Conservation (phyloP, 2,888 invertebrate genomes). For the Caradrina clavipalpis region DNA sequence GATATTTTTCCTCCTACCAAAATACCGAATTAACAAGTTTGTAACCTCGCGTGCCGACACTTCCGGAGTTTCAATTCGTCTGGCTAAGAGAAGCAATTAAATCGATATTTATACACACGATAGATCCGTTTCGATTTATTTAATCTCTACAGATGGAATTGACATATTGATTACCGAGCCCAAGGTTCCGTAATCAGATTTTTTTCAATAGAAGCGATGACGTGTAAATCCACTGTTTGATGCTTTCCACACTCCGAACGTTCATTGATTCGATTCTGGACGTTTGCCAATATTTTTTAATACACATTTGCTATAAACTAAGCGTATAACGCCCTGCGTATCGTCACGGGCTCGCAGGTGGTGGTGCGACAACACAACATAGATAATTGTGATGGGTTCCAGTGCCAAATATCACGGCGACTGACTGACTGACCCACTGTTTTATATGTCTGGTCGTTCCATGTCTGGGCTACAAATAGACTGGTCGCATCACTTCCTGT, state of each 20-base stretch:
- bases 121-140: constrained; percentile 46
- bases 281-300: constrained; percentile 56
- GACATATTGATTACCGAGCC: constrained; percentile 14
- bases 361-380: constrained; percentile 36
- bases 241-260: constrained; percentile 22
- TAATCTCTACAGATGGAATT: constrained; percentile 13
- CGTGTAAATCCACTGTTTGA: constrained; percentile 24
- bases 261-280: constrained; percentile 51
- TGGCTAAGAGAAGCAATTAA: constrained; percentile 48
- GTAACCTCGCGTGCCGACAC: constrained; percentile 61
- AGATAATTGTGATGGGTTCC: constrained; percentile 38
- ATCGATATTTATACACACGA: constrained; percentile 43
- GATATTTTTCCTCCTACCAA: constrained; percentile 52
- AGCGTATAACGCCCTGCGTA: constrained; percentile 37
- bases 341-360: constrained; percentile 40
- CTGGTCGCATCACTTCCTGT: constrained; percentile 11
- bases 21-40: constrained; percentile 59
- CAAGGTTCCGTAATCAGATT: background rate
- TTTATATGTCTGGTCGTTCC: constrained; percentile 31
- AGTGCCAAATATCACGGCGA: constrained; percentile 53
- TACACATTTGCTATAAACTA: constrained; percentile 48
- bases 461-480: constrained; percentile 44
- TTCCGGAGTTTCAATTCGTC: constrained; percentile 54
- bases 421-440: constrained; percentile 60
- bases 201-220: constrained; percentile 24